phyloP scores from a whole-genome alignment of 2,113 vertebrate species.

The Seriola dumerili region DNA sequence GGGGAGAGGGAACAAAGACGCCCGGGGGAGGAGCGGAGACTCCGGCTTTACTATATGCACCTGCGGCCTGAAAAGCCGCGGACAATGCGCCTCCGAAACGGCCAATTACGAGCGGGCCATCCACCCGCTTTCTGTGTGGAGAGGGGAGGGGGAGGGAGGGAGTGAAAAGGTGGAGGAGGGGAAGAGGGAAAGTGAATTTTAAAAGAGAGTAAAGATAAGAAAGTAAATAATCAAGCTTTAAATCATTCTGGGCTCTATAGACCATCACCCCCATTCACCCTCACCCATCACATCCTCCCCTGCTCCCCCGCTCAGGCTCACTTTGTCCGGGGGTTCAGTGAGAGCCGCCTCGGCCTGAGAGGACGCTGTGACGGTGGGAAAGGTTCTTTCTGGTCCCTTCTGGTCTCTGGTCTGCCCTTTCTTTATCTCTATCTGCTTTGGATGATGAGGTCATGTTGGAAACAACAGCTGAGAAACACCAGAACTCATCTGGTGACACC shows the following conservation, averaged over 20 bases:
- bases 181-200: constrained; percentile 76
- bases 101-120: constrained; percentile 85
- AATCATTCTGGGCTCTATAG: constrained; percentile 60
- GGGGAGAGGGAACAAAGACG: constrained; percentile 84
- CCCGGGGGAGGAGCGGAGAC: constrained; percentile 83
- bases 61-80: constrained; percentile 86
- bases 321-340: background rate
- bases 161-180: constrained; percentile 42
- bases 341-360: constrained; percentile 8
- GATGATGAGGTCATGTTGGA: constrained; percentile 42
- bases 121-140: constrained; percentile 79
- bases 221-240: constrained; percentile 82
- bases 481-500: too few species aligned
- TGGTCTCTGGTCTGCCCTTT: background rate
- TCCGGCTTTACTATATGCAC: constrained; percentile 88
- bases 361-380: background rate
- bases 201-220: constrained; percentile 76
- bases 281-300: constrained; percentile 24
- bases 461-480: constrained; percentile 40
- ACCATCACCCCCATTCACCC: constrained; percentile 28
- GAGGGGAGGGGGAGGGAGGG: constrained; percentile 37
- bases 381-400: constrained; percentile 7
- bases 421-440: too few species aligned
- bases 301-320: constrained; percentile 30
- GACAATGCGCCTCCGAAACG: constrained; percentile 87